Percentiles rank a stretch among this genome's conserved stretches.
Conservation (phyloP, 1,140 invertebrate genomes). For the Pomacea maculata region DNA sequence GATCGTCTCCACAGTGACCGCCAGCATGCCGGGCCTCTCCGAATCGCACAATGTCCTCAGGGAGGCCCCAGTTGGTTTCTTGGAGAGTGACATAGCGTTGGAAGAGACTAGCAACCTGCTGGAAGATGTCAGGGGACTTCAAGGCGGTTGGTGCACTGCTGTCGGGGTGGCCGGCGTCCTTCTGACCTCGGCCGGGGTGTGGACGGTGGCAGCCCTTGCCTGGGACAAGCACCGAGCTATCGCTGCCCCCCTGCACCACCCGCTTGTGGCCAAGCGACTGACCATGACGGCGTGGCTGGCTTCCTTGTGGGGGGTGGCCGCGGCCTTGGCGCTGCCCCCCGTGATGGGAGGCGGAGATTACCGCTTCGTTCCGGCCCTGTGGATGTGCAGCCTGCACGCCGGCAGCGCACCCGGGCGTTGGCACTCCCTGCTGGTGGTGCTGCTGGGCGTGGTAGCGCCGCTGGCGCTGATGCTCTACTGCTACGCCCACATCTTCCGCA, state of each 20-base stretch:
- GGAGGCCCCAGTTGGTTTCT: neutral
- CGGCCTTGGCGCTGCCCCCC: slow-evolving; percentile 40
- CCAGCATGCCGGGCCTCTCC: neutral
- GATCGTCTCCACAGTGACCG: neutral
- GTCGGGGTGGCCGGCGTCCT: slow-evolving; percentile 15
- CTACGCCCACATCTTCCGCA: slow-evolving; percentile 54
- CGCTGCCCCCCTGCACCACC: slow-evolving; percentile 55
- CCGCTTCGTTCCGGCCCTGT: slow-evolving; percentile 37
- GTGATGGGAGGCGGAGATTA: slow-evolving; percentile 41
- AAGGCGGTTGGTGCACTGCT: slow-evolving; percentile 6
- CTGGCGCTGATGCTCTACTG: slow-evolving; percentile 49
- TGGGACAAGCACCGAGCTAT: slow-evolving; percentile 62
- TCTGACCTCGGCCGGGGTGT: slow-evolving; percentile 43
- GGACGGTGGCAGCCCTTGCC: slow-evolving; percentile 57
- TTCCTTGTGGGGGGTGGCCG: slow-evolving; percentile 43
- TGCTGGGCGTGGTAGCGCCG: slow-evolving; percentile 41
- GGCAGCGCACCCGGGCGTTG: slow-evolving; percentile 33
- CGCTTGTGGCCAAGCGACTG: slow-evolving; percentile 47
- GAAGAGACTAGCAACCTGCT: neutral
- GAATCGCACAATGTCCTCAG: too few relatives aligned
- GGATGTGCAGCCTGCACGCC: slow-evolving; percentile 42
- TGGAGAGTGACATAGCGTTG: neutral
- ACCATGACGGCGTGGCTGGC: slow-evolving; percentile 53
- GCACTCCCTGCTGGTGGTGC: slow-evolving; percentile 43
- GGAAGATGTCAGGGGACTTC: neutral